phyloP scores from a whole-genome alignment of 1,140 invertebrate genomes.

The Olivierus martensii region DNA sequence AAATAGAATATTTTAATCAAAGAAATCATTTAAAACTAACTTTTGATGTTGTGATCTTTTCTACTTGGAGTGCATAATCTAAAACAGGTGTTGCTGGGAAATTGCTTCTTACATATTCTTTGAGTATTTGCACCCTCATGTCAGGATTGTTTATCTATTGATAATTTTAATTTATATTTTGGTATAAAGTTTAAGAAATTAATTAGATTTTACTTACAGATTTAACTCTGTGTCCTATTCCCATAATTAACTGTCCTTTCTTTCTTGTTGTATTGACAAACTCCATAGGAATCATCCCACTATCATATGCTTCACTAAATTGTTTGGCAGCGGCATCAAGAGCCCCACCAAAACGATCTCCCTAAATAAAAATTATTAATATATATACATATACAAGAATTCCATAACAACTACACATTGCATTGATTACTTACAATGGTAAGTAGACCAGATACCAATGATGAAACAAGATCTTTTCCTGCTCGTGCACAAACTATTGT shows the following conservation, averaged over 20 bases:
- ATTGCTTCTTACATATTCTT: conserved; percentile 85
- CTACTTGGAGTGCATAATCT: conserved; percentile 91
- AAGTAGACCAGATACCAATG: conserved; percentile 84
- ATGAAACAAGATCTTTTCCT: conserved; percentile 97
- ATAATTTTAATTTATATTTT: no score
- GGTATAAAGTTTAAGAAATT: no score
- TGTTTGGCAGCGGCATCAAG: conserved; percentile 90
- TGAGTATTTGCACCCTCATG: conserved; percentile 89
- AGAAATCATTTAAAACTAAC: no score
- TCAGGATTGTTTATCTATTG: conserved; percentile 92
- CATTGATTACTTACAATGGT: conserved; percentile 69
- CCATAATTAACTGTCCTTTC: conserved; percentile 96
- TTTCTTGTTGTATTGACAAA: conserved; percentile 97
- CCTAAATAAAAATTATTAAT: conserved; percentile 39
- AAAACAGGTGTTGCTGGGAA: conserved; percentile 87
- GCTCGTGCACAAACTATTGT: conserved; percentile 98
- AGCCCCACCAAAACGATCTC: conserved; percentile 96
- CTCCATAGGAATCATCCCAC: conserved; percentile 88
- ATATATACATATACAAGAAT: neutral
- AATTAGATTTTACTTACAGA: conserved; percentile 50
- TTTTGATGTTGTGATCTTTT: conserved; percentile 80
- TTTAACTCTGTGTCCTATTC: conserved; percentile 96
- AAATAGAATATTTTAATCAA: no score
- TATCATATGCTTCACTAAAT: conserved; percentile 91
- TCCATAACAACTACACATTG: neutral